These are phyloP conservation scores for Exaiptasia diaphana DNA, from an alignment of 64 coral and sea anemone species.

Conservation along the genomic window DNA sequence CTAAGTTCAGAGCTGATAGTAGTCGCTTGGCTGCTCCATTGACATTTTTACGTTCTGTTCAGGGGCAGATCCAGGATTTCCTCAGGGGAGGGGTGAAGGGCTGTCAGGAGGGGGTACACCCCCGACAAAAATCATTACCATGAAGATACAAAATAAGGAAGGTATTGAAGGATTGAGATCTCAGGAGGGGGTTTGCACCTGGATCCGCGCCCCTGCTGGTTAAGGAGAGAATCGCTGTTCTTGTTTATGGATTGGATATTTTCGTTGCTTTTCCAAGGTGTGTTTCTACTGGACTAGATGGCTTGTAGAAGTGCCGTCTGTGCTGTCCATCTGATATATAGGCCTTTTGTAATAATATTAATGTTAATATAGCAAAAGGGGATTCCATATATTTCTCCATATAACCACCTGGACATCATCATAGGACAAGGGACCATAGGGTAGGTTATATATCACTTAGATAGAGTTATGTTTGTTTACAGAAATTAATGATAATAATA, in stretches of 20 bases:
- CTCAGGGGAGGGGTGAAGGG: no score
- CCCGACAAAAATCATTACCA: no score
- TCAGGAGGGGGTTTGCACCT: not conserved
- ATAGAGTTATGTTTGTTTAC: not conserved
- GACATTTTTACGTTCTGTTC: no score
- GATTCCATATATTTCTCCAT: slow-evolving; percentile 77
- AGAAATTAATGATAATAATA: not conserved
- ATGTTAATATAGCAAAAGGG: slow-evolving; percentile 29
- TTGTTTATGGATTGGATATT: not conserved
- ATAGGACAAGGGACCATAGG: slow-evolving; percentile 82
- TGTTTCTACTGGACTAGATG: not conserved
- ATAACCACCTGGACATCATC: slow-evolving; percentile 72
- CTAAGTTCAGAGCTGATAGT: no score
- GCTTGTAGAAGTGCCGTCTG: not conserved
- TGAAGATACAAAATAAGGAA: no score
- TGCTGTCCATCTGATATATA: not conserved
- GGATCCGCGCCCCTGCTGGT: not conserved
- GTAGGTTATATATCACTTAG: slow-evolving; percentile 5
- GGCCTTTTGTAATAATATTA: not conserved
- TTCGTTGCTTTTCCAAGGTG: not conserved
- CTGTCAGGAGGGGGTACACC: no score
- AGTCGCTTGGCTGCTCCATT: no score
- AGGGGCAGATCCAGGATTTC: no score
- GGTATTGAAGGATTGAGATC: no score
- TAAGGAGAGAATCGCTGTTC: not conserved